These are phyloP conservation scores for Psophia crepitans DNA, from an alignment of 2,113 vertebrate genomes.

Conservation along the genomic window DNA sequence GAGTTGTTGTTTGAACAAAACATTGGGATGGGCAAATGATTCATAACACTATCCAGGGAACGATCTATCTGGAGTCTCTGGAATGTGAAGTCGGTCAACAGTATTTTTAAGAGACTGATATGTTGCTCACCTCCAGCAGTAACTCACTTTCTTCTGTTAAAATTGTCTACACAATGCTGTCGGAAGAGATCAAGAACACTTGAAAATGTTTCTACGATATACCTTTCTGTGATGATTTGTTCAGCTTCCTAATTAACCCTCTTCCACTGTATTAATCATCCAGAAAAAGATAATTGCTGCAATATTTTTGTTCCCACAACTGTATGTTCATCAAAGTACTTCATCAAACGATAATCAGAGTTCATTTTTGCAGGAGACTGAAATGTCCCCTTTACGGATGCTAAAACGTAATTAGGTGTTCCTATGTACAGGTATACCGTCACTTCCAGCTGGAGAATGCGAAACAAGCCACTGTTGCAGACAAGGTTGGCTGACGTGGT, in stretches of 20 bases:
- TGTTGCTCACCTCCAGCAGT: neutral
- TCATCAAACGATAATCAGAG: neutral
- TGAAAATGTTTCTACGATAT: neutral
- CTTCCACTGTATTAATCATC: neutral
- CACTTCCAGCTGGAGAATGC: neutral
- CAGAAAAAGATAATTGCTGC: neutral
- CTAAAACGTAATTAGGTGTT: neutral
- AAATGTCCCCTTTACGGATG: neutral
- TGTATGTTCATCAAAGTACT: neutral
- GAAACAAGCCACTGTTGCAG: neutral
- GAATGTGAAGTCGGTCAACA: neutral
- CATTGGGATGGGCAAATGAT: neutral
- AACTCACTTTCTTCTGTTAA: neutral
- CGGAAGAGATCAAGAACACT: neutral
- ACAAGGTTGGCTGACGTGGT: neutral
- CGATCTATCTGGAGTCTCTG: neutral
- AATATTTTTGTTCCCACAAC: neutral
- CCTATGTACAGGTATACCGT: too few relatives aligned
- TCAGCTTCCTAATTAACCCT: neutral
- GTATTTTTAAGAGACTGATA: neutral
- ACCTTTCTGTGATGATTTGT: neutral
- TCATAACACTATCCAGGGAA: conserved; percentile 6
- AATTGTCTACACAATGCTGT: neutral
- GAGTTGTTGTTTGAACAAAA: neutral
- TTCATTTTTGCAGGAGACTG: neutral